Base-by-base conservation (phyloP, 2,888 invertebrate genomes). In the Hoplodrina ambigua region DNA sequence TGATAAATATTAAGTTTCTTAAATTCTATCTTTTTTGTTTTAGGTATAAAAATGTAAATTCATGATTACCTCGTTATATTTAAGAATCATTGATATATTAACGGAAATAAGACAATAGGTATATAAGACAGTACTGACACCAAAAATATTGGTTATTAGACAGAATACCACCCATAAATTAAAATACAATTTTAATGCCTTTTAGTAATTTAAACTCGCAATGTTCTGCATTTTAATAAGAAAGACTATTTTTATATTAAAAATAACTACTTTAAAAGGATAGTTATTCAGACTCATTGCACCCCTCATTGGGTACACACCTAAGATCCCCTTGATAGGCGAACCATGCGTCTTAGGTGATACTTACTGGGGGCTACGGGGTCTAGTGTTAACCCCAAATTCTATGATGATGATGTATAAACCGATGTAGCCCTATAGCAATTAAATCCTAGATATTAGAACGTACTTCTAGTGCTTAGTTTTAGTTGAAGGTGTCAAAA, bases 1-100 rank as follows among this genome's bases (percentile, higher is more conserved):
- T 69, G 15, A 52, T 46, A 52, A 13, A 46, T 49, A 25, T 25
- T 25, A 25, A 25, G 25, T 25, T 25, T 25, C 25, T 25, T 25
- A 44, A 5, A 33, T 75, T 41, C 64, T 37, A 11, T 41, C 6
- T 17, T 61, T 54, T 30, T 15, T 52, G 61, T 17, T 41, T 61
- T 53, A 77, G 56, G 20, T 20, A 37, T 19, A 46, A 37, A 59
- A 59, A 50, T 59, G 69, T 73, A 76, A 50, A 49, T 64, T 44
- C 33, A n/a, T 3, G 8, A 50, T 20, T 50, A 55, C 25, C 13
- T 77, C 15, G 15, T 69, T 77, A 59, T 69, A 69, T 49, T 37
- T 76, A 69, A 56, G 33, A 33, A 50, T 55, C 37, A n/a, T 37
- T 69, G 58, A 76, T 54, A 59, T 55, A 17, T 50, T 20, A 15